Percentiles rank a stretch among this genome's conserved stretches.
Conservation (phyloP, 1,140 invertebrate species). For the Spodoptera frugiperda region DNA sequence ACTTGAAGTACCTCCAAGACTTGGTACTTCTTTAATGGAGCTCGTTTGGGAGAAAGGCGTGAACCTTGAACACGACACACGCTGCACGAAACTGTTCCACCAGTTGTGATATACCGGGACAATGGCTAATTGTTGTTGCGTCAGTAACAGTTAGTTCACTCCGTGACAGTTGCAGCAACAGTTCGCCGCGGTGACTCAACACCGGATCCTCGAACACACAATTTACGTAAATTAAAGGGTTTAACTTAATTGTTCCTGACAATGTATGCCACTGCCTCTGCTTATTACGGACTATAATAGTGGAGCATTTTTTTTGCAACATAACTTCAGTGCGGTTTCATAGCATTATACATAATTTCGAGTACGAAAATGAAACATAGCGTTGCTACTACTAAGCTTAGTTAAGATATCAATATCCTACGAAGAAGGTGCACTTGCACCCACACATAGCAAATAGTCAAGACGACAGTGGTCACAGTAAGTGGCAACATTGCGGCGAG, state of each 20-base stretch:
- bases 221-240: conserved; percentile 19
- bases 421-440: too few species aligned
- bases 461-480: too few species aligned
- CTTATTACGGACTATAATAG: not conserved
- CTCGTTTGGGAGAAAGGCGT: not conserved
- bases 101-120: not conserved
- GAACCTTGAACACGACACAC: conserved; percentile 3
- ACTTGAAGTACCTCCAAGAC: not conserved
- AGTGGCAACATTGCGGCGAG: not conserved
- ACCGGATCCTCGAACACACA: not conserved
- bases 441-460: too few species aligned
- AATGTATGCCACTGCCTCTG: not conserved
- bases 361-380: too few species aligned
- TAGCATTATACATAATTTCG: too few species aligned
- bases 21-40: not conserved
- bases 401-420: too few species aligned
- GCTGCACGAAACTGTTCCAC: not conserved
- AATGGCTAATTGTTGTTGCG: conserved; percentile 9
- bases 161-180: conserved; percentile 19
- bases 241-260: conserved; percentile 5
- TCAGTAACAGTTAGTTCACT: not conserved
- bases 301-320: not conserved
- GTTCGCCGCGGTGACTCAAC: conserved; percentile 22
- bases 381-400: too few species aligned
- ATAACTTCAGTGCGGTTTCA: too few species aligned